Evolutionary conservation across 2,797 vertebrate species (phyloP).

Genomic region (Tympanoctomys barrerae): DNA sequence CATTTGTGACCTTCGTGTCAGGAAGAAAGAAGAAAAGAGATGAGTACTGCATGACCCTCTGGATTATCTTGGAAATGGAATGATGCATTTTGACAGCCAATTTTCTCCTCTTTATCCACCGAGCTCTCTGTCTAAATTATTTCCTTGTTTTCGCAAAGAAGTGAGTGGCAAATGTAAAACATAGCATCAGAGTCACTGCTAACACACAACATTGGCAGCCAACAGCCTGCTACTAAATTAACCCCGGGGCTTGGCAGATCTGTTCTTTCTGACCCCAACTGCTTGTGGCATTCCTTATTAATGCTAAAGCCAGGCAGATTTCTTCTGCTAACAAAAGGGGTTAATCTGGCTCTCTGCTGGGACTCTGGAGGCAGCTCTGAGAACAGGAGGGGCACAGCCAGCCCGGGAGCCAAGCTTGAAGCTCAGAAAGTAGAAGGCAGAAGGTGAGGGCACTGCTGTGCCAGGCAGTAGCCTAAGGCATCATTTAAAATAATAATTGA

Average conservation of each 20-base stretch:
- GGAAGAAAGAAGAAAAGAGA: constrained; percentile 29
- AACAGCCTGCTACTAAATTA: constrained; percentile 83
- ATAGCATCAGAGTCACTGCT: constrained; percentile 13
- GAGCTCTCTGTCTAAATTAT: constrained; percentile 73
- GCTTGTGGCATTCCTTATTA: constrained; percentile 75
- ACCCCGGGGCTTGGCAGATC: constrained; percentile 80
- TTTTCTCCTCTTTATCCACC: constrained; percentile 69
- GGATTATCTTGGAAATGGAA: constrained; percentile 60
- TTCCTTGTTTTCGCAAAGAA: constrained; percentile 71
- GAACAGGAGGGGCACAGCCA: constrained; percentile 56
- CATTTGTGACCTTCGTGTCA: neutral
- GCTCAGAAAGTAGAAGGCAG: constrained; percentile 28
- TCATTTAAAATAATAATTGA: constrained; percentile 82
- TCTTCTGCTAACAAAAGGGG: constrained; percentile 81
- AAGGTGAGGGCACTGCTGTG: constrained; percentile 71
- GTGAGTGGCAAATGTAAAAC: constrained; percentile 73
- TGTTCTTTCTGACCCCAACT: constrained; percentile 75
- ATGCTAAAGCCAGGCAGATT: constrained; percentile 76
- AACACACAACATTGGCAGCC: constrained; percentile 72
- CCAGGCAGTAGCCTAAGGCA: constrained; percentile 76
- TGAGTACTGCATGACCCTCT: neutral
- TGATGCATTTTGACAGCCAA: constrained; percentile 77
- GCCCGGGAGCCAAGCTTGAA: constrained; percentile 68
- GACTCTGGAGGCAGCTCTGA: constrained; percentile 69
- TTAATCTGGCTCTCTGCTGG: constrained; percentile 77